Conservation (phyloP, 2,888 invertebrate genomes). For the Dryobotodes eremita region DNA sequence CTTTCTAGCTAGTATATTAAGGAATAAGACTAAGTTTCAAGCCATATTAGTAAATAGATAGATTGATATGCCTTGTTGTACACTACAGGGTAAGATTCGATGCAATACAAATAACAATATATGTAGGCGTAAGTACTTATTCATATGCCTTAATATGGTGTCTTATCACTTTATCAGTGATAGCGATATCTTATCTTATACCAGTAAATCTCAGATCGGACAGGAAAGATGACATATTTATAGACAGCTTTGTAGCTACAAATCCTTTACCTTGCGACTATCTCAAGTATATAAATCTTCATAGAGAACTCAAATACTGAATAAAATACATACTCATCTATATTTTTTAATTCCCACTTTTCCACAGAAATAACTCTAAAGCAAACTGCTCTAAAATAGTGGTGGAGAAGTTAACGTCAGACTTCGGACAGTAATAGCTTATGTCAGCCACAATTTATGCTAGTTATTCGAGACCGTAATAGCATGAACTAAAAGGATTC, state of each 20-base stretch:
- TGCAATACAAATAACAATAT: not conserved
- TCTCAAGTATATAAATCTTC: not conserved
- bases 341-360: constrained; percentile 8
- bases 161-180: no score
- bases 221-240: not conserved
- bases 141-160: no score
- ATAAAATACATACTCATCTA: not conserved
- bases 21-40: not conserved
- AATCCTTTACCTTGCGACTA: not conserved
- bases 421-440: constrained; percentile 55
- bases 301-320: not conserved
- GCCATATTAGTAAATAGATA: not conserved
- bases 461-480: constrained; percentile 42
- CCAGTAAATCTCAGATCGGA: not conserved
- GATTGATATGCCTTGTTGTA: not conserved
- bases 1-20: not conserved
- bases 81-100: not conserved
- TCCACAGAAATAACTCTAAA: constrained; percentile 28
- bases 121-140: no score
- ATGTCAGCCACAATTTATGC: constrained; percentile 57
- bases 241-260: not conserved
- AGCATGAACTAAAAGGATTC: constrained; percentile 26
- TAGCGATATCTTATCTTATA: not conserved
- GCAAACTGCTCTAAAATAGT: constrained; percentile 41
- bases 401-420: constrained; percentile 46